Evolutionary conservation across 2,113 vertebrate species (phyloP).

Genomic region (Trematocara marginatum): DNA sequence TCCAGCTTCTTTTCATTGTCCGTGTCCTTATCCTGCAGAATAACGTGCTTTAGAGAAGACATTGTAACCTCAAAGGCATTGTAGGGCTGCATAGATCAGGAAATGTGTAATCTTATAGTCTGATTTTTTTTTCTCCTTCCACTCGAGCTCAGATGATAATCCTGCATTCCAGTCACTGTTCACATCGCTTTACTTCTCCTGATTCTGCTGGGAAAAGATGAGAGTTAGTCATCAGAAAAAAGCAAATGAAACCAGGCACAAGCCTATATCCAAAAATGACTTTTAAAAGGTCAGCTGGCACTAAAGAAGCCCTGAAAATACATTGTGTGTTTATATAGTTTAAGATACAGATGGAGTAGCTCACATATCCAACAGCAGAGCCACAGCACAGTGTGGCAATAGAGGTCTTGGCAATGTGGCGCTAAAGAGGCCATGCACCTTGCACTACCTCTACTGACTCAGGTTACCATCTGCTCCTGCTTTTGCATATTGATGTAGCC

Average conservation of each 20-base stretch:
- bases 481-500: neutral
- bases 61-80: constrained; percentile 68
- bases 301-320: neutral
- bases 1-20: constrained; percentile 58
- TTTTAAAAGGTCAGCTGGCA: neutral
- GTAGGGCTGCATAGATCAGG: constrained; percentile 33
- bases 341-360: neutral
- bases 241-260: neutral
- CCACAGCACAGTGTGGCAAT: neutral
- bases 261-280: neutral
- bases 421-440: neutral
- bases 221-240: constrained; percentile 5
- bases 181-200: constrained; percentile 17
- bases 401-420: neutral
- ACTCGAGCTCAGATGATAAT: constrained; percentile 50
- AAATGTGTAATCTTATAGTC: constrained; percentile 27
- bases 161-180: constrained; percentile 49
- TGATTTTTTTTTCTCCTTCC: neutral
- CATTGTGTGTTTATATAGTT: neutral
- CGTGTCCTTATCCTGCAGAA: constrained; percentile 58
- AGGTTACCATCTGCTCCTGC: neutral
- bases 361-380: neutral
- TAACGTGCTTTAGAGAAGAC: constrained; percentile 65
- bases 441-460: neutral
- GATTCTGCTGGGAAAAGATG: constrained; percentile 20